phyloP scores from a whole-genome alignment of 2,888 invertebrate species.

The Taphrorychus bicolor region DNA sequence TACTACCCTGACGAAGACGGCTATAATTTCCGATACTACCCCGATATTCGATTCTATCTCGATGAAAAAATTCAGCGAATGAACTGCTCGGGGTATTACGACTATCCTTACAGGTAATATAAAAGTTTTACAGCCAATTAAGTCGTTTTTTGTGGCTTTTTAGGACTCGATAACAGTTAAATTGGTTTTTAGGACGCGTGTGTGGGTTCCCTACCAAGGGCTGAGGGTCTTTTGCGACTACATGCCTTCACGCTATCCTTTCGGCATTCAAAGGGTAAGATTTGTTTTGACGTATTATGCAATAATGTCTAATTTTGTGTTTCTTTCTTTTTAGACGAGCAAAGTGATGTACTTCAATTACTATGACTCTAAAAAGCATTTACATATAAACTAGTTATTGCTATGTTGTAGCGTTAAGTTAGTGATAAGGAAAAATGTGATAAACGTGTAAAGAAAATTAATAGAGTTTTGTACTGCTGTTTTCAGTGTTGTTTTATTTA shows the following conservation, averaged over 20 bases:
- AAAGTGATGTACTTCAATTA: conserved; percentile 37
- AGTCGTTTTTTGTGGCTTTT: neutral
- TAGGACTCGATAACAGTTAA: neutral
- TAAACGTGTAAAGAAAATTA: neutral
- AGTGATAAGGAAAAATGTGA: neutral
- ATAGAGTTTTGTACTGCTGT: neutral
- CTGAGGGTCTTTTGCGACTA: conserved; percentile 45
- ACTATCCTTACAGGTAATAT: conserved; percentile 44
- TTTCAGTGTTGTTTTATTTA: neutral
- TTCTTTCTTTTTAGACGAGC: conserved; percentile 32
- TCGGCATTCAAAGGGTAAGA: conserved; percentile 47
- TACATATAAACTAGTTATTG: conserved; percentile 21
- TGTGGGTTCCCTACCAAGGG: conserved; percentile 47
- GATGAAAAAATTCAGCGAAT: conserved; percentile 47
- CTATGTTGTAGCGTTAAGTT: neutral
- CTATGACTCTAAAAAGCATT: conserved; percentile 32
- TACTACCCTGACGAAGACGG: conserved; percentile 47
- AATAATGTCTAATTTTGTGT: too few relatives aligned
- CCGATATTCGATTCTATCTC: conserved; percentile 48
- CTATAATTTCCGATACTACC: conserved; percentile 46
- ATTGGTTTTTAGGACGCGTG: conserved; percentile 36
- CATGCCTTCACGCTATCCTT: conserved; percentile 45
- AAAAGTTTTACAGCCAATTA: neutral
- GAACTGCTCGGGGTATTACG: conserved; percentile 44
- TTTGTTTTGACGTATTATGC: too few relatives aligned